A percentile compares a stretch with the other conserved stretches of the same genome.
Evolutionary conservation across 2,113 vertebrate species (phyloP).

Genomic region (Stigmatopora argus): DNA sequence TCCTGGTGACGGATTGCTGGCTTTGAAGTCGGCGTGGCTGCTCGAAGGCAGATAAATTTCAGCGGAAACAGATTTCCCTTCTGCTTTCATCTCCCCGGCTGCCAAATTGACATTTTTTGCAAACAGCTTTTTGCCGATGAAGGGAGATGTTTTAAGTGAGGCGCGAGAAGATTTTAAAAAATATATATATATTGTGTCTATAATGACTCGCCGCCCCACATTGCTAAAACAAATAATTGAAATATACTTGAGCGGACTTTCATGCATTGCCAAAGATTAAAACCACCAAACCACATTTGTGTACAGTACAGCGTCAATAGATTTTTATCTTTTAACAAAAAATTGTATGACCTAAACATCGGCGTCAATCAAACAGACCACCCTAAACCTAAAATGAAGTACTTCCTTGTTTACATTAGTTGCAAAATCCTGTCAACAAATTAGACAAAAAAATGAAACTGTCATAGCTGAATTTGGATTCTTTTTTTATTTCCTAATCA

Average conservation of each 20-base stretch:
- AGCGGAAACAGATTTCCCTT: slow-evolving; percentile 49
- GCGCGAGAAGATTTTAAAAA: slow-evolving; percentile 20
- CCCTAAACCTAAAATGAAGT: too few species aligned
- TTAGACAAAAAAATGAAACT: too few species aligned
- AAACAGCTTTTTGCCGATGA: slow-evolving; percentile 28
- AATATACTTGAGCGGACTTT: slow-evolving; percentile 40
- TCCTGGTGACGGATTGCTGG: slow-evolving; percentile 28
- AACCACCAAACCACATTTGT: slow-evolving; percentile 2
- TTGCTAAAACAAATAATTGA: slow-evolving; percentile 50
- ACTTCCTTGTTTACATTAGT: too few species aligned
- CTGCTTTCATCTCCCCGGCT: slow-evolving; percentile 51
- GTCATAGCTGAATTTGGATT: too few species aligned
- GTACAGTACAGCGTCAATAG: too few species aligned
- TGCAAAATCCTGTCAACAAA: too few species aligned
- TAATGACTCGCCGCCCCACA: slow-evolving; percentile 51
- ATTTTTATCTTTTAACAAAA: too few species aligned
- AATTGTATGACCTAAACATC: too few species aligned
- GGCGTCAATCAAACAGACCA: too few species aligned
- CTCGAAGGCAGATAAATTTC: slow-evolving; percentile 50
- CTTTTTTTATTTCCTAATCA: too few species aligned
- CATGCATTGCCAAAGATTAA: slow-evolving; percentile 31
- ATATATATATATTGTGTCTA: slow-evolving; percentile 49
- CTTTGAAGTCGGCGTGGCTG: slow-evolving; percentile 54
- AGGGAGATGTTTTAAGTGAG: slow-evolving; percentile 10
- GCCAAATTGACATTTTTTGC: slow-evolving; percentile 44